Evolutionary conservation across 2,888 invertebrate species (phyloP), one percentile per base, ranked within the genome.

Genomic region (Bellardia pandia): DNA sequence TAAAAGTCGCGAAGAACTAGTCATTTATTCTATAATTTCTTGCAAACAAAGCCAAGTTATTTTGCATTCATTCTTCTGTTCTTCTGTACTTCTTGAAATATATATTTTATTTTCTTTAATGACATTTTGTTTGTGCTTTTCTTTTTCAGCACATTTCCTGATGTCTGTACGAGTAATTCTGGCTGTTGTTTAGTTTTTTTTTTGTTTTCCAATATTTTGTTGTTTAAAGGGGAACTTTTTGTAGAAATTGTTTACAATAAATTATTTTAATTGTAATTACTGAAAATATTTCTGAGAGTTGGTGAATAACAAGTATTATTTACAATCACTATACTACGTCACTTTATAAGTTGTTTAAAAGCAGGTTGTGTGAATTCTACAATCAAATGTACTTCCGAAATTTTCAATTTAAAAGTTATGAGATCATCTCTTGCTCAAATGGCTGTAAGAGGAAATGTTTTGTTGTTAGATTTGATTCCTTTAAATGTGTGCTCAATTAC

Each of bases 121-220:
- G 58, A 75, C 42, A 60, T 40, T 81, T 58, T 33, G 56, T 71
- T 69, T 75, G 16, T 16, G 23, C 37, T 64, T 33, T 64, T 71
- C 60, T 3, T 51, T 64, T 23, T 40, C n/a, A 45, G 30, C 16
- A 62, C 30, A 83, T 83, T 83, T 83, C 83, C 83, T 83, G 83
- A 56, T 58, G 51, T 81, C 45, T 5, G 56, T 56, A 51, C 5
- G 58, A 45, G 58, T 75, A 81, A 37, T 37, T 45, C 30, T 74
- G 72, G 53, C 53, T 80, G 62, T 62, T 68, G 9, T 62, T 23
- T 23, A 23, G 23, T 23, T 48, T 53, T n/a, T 40, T 51, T 33
- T 60, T 16, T 56, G n/a, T 3, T 53, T 56, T 58, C 13, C 37
- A 3, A 30, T 58, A 33, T 58, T 33, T 72, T 51, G n/a, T 56